These are phyloP conservation scores for Aplochiton taeniatus DNA, from an alignment of 2,797 vertebrate genomes.

Conservation along the genomic window DNA sequence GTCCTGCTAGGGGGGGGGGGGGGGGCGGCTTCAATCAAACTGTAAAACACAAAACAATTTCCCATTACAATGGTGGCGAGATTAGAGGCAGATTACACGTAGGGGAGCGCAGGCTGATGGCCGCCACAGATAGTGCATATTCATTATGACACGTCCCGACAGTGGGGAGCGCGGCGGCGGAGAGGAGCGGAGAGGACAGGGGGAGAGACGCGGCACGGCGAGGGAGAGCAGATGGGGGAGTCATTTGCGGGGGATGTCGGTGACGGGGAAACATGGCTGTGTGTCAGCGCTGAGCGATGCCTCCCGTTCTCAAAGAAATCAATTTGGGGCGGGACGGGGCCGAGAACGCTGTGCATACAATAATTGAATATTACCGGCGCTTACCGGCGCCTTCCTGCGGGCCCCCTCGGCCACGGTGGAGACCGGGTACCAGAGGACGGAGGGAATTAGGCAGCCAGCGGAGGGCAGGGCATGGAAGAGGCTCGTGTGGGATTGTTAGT, in stretches of 20 bases:
- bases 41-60: slow-evolving; percentile 82
- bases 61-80: slow-evolving; percentile 79
- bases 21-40: slow-evolving; percentile 70
- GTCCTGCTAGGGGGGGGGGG: slow-evolving; percentile 56
- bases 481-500: slow-evolving; percentile 65
- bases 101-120: slow-evolving; percentile 60
- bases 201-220: slow-evolving; percentile 31
- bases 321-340: slow-evolving; percentile 77
- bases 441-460: slow-evolving; percentile 42
- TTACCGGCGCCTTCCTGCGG: slow-evolving; percentile 72
- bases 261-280: slow-evolving; percentile 78
- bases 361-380: slow-evolving; percentile 85
- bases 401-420: slow-evolving; percentile 16
- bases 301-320: slow-evolving; percentile 80
- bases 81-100: slow-evolving; percentile 79
- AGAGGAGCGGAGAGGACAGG: slow-evolving; percentile 34
- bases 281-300: slow-evolving; percentile 81
- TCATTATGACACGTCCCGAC: slow-evolving; percentile 56
- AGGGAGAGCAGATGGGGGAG: slow-evolving; percentile 82
- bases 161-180: neutral
- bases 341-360: slow-evolving; percentile 73
- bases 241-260: slow-evolving; percentile 83
- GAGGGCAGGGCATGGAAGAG: slow-evolving; percentile 57
- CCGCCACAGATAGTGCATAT: slow-evolving; percentile 67
- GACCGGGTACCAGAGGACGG: slow-evolving; percentile 16